phyloP scores from a whole-genome alignment of 2,888 invertebrate genomes.

The Carabus problematicus region DNA sequence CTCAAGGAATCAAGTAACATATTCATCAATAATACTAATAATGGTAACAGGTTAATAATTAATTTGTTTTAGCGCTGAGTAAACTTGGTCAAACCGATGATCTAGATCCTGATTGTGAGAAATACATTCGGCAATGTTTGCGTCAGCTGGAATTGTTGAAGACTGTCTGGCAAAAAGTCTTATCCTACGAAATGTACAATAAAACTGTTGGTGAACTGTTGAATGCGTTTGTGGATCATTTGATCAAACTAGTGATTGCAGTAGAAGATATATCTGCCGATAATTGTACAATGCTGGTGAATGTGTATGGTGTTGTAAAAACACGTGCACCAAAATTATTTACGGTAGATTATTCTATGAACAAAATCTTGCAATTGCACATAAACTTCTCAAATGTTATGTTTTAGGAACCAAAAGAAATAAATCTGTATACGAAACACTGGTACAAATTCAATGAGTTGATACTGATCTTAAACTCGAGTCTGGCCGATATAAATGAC shows the following conservation, averaged over 20 bases:
- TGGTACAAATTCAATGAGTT: conserved; percentile 86
- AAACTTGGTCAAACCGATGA: conserved; percentile 61
- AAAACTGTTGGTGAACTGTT: conserved; percentile 68
- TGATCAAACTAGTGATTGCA: conserved; percentile 71
- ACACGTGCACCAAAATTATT: conserved; percentile 78
- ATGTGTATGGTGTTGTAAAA: conserved; percentile 74
- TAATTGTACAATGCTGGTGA: conserved; percentile 80
- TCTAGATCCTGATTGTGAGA: conserved; percentile 69
- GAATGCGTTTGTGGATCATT: conserved; percentile 66
- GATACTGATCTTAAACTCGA: conserved; percentile 80
- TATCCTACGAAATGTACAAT: conserved; percentile 79
- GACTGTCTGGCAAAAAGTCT: conserved; percentile 87
- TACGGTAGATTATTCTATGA: conserved; percentile 60
- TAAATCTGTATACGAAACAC: conserved; percentile 68
- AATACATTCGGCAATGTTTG: conserved; percentile 82
- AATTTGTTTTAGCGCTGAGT: conserved; percentile 61
- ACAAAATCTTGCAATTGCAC: neutral
- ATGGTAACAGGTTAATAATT: conserved; percentile 47
- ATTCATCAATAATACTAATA: conserved; percentile 9
- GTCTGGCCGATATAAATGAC: conserved; percentile 81
- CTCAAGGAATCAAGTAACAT: conserved; percentile 67
- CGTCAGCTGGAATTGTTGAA: conserved; percentile 83
- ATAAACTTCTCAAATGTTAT: conserved; percentile 28
- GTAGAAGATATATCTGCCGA: conserved; percentile 88
- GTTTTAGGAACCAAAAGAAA: conserved; percentile 67